Percentiles rank a stretch among this genome's conserved stretches.
Conservation (phyloP, 1,140 invertebrate species). For the Melitaea cinxia region DNA sequence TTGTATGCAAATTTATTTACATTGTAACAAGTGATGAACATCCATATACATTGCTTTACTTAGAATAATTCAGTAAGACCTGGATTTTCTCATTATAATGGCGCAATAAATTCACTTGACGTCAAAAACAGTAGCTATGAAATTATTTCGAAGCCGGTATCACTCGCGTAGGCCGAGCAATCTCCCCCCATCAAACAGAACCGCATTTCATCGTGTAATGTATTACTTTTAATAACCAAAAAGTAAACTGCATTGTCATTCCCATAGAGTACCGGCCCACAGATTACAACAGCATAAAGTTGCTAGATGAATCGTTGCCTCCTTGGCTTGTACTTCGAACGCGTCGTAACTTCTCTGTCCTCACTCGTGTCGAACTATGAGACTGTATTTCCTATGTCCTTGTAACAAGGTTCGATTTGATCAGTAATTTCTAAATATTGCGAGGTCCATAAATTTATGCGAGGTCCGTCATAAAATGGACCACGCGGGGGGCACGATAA, state of each 20-base stretch:
- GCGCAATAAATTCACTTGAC: constrained; percentile 3
- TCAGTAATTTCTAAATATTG: background rate
- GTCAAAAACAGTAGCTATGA: constrained; percentile 24
- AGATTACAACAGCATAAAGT: constrained; percentile 58
- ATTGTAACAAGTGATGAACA: background rate
- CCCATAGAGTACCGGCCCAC: constrained; percentile 35
- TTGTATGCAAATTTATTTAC: background rate
- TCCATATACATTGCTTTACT: background rate
- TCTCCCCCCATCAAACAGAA: constrained; percentile 26
- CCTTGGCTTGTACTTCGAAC: constrained; percentile 37
- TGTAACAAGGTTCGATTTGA: constrained; percentile 1
- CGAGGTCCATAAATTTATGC: constrained; percentile 40
- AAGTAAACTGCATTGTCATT: constrained; percentile 38
- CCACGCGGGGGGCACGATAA: constrained; percentile 58
- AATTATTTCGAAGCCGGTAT: constrained; percentile 14
- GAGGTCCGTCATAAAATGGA: constrained; percentile 54
- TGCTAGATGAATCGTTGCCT: constrained; percentile 53
- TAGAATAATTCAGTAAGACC: background rate
- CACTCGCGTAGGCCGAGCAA: constrained; percentile 15
- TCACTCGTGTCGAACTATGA: constrained; percentile 3
- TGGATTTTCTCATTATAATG: constrained; percentile 3
- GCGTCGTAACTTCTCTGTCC: constrained; percentile 43
- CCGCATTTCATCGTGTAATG: constrained; percentile 29
- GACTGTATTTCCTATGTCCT: background rate
- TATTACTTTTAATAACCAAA: constrained; percentile 36